These are phyloP conservation scores for Amphipoea lucens DNA, from an alignment of 2,888 invertebrate species.

Conservation along the genomic window DNA sequence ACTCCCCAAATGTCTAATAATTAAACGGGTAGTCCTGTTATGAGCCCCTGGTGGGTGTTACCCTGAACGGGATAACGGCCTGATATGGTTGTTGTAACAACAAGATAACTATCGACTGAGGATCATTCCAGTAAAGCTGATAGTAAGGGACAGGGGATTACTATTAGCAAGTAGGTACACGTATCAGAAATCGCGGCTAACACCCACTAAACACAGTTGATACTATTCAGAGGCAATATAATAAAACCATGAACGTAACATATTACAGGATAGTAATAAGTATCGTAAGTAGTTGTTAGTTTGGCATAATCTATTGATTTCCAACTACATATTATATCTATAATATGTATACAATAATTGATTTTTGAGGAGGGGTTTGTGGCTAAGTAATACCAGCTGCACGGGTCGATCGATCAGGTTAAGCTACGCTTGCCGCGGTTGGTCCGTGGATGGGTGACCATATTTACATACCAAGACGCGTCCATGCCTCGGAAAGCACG, in stretches of 20 bases:
- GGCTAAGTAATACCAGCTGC: too few relatives aligned
- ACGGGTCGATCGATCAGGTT: too few relatives aligned
- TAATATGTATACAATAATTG: too few relatives aligned
- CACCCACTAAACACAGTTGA: slow-evolving; percentile 8
- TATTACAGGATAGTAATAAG: neutral
- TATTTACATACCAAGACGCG: too few relatives aligned
- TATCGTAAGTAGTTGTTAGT: neutral
- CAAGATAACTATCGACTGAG: slow-evolving; percentile 39
- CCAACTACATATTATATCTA: neutral
- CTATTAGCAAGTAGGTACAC: slow-evolving; percentile 7
- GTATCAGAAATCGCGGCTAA: neutral
- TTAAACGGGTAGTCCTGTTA: slow-evolving; percentile 67
- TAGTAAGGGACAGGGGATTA: slow-evolving; percentile 22
- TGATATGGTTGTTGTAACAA: slow-evolving; percentile 52
- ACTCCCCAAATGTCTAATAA: slow-evolving; percentile 71
- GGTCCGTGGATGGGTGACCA: too few relatives aligned
- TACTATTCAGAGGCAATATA: neutral
- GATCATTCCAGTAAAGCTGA: slow-evolving; percentile 30
- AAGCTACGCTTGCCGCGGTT: too few relatives aligned
- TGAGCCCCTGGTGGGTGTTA: slow-evolving; percentile 61
- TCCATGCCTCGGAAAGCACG: too few relatives aligned
- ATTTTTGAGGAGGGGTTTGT: too few relatives aligned
- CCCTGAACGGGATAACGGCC: slow-evolving; percentile 53
- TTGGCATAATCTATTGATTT: neutral
- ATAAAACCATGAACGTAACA: neutral